Evolutionary conservation across 2,797 vertebrate species (phyloP).

Genomic region (Dendrocincla tyrannina): DNA sequence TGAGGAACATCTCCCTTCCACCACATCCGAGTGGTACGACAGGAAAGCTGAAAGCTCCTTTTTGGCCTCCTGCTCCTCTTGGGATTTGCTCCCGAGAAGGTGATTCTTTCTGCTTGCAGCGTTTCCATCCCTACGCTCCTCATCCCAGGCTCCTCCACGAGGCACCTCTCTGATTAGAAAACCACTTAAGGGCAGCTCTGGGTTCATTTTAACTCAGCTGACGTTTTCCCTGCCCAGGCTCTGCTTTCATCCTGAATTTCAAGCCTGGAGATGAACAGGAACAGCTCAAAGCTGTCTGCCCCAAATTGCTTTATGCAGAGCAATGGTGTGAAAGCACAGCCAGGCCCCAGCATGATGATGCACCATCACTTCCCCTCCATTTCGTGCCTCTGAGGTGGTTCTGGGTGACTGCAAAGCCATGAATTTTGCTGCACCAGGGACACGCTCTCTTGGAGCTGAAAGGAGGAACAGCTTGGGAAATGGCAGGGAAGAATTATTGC

Average conservation of each 20-base stretch:
- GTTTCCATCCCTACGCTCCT: background rate
- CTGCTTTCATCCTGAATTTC: background rate
- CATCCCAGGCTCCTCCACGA: background rate
- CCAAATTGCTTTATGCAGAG: conserved; percentile 2
- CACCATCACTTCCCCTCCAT: conserved; percentile 1
- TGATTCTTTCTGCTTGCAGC: background rate
- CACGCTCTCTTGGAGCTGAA: background rate
- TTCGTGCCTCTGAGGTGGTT: background rate
- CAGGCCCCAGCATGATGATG: conserved; percentile 44
- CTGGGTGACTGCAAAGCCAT: conserved; percentile 22
- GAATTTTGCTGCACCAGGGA: conserved; percentile 19
- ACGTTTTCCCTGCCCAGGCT: background rate
- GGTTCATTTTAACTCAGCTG: background rate
- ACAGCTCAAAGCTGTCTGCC: background rate
- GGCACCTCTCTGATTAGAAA: background rate
- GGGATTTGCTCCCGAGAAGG: background rate
- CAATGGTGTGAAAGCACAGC: conserved; percentile 27
- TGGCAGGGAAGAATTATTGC: background rate
- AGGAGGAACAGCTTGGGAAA: conserved; percentile 11
- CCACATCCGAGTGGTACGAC: fast-evolving
- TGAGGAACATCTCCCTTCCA: fast-evolving
- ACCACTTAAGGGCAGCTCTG: background rate
- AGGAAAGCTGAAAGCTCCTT: background rate
- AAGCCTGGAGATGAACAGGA: conserved; percentile 26
- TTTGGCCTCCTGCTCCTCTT: background rate